These are phyloP conservation scores for Achatina immaculata DNA, from an alignment of 1,140 invertebrate species.

Conservation along the genomic window DNA sequence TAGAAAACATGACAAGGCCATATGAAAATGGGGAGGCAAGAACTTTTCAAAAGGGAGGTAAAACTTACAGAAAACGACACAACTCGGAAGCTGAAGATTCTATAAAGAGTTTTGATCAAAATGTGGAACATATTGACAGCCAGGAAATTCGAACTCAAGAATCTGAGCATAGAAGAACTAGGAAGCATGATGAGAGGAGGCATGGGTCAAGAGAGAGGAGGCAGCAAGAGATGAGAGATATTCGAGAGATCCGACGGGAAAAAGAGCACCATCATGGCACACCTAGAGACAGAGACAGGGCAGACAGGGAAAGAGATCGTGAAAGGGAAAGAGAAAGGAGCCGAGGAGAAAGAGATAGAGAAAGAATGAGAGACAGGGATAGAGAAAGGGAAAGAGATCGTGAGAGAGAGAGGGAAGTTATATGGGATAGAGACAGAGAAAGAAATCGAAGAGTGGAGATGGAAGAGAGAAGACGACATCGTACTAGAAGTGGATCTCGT, in stretches of 20 bases:
- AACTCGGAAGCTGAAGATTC: constrained; percentile 34
- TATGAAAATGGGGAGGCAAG: constrained; percentile 21
- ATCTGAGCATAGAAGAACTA: constrained; percentile 26
- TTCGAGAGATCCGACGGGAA: constrained; percentile 3
- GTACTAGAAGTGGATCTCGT: background rate
- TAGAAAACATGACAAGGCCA: background rate
- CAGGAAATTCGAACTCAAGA: constrained; percentile 16
- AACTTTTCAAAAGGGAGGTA: constrained; percentile 24
- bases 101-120: constrained; percentile 19
- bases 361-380: background rate
- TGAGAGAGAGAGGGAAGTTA: background rate
- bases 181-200: constrained; percentile 34
- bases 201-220: constrained; percentile 31
- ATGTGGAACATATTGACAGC: background rate
- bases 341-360: constrained; percentile 24
- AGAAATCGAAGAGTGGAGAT: background rate
- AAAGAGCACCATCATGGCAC: constrained; percentile 31
- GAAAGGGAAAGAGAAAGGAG: constrained; percentile 18
- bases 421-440: background rate
- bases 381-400: background rate
- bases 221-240: constrained; percentile 27
- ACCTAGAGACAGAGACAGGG: constrained; percentile 26
- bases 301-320: constrained; percentile 25
- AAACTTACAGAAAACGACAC: constrained; percentile 30
- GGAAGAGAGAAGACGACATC: constrained; percentile 2